Conservation (phyloP, 2,113 vertebrate species). For the Mustelus asterias region DNA sequence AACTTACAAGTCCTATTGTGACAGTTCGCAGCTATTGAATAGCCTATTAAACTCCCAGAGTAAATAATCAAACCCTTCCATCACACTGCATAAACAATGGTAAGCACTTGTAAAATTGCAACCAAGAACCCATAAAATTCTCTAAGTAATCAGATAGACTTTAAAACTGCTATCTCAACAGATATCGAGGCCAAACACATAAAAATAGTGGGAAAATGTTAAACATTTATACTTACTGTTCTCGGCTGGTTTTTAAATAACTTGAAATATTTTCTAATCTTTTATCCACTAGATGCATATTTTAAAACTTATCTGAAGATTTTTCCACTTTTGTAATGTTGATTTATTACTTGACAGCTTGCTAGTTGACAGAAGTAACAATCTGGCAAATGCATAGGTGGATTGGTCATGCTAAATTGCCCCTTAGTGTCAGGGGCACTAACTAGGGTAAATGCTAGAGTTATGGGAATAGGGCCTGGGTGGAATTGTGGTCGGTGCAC, state of each 20-base stretch:
- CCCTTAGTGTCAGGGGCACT: no score
- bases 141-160: neutral
- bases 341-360: neutral
- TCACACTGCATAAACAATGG: no score
- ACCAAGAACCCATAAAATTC: no score
- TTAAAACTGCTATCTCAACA: neutral
- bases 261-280: neutral
- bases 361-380: neutral
- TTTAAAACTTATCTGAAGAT: neutral
- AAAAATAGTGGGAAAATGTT: neutral
- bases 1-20: neutral
- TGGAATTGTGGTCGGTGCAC: no score
- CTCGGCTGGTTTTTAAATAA: neutral
- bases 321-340: neutral
- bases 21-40: neutral
- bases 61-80: neutral
- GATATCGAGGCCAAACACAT: neutral
- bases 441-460: no score
- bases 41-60: no score
- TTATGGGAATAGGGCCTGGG: no score
- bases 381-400: neutral
- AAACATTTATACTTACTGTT: neutral
- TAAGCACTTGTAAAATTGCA: no score
- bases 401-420: no score
- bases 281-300: neutral